phyloP scores from a whole-genome alignment of 2,888 invertebrate genomes.

The Hyppa rectilinea region DNA sequence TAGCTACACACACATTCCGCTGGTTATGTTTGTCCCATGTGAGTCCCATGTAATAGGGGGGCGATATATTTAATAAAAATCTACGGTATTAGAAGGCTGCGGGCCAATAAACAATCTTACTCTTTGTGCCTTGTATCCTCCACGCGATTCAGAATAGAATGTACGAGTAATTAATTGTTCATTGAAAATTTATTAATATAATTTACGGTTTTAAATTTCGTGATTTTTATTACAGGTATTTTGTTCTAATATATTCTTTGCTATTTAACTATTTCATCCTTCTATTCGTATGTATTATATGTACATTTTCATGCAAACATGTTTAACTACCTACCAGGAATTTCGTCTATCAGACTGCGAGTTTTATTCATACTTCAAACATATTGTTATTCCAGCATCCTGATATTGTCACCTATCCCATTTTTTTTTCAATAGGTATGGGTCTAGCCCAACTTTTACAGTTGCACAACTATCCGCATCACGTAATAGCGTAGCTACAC shows the following conservation, averaged over 20 bases:
- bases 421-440: constrained; percentile 22
- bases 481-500: constrained; percentile 64
- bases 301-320: neutral
- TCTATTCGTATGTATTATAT: neutral
- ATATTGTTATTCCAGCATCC: neutral
- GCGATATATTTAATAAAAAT: too few relatives aligned
- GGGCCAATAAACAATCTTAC: too few relatives aligned
- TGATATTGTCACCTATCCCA: neutral
- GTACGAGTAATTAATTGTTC: too few relatives aligned
- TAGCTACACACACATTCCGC: too few relatives aligned
- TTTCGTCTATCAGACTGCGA: neutral
- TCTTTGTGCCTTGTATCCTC: too few relatives aligned
- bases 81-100: too few relatives aligned
- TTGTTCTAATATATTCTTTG: too few relatives aligned
- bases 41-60: too few relatives aligned
- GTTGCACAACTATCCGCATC: constrained; percentile 58
- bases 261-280: neutral
- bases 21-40: too few relatives aligned
- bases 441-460: constrained; percentile 23
- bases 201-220: neutral
- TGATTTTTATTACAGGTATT: too few relatives aligned
- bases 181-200: too few relatives aligned
- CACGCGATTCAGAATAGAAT: too few relatives aligned
- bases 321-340: neutral
- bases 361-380: neutral